Evolutionary conservation across 2,888 invertebrate species (phyloP).

Genomic region (Drosophila atroscutellata): DNA sequence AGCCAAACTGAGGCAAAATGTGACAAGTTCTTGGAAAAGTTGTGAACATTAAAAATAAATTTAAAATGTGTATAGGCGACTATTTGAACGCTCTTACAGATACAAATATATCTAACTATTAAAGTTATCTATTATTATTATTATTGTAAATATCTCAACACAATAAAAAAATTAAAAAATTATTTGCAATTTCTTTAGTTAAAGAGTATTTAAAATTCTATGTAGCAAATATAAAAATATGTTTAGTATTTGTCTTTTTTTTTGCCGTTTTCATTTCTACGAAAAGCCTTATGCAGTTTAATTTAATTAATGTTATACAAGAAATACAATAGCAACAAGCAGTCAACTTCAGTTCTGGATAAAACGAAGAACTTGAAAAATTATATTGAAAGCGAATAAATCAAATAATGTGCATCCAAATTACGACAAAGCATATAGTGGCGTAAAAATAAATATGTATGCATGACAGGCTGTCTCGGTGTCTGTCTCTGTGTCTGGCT

Average conservation of each 20-base stretch:
- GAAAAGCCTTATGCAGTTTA: constrained; percentile 47
- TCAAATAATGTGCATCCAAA: constrained; percentile 76
- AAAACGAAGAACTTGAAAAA: constrained; percentile 50
- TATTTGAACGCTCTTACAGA: not conserved
- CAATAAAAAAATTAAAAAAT: not conserved
- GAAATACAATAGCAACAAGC: constrained; percentile 25
- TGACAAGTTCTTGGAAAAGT: constrained; percentile 66
- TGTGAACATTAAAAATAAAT: constrained; percentile 31
- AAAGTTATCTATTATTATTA: not conserved
- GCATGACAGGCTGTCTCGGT: constrained; percentile 53
- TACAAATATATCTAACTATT: not conserved
- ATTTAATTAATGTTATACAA: constrained; percentile 48
- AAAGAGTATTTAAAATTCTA: constrained; percentile 6
- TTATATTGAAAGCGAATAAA: constrained; percentile 78
- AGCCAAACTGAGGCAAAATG: constrained; percentile 48
- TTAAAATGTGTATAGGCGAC: constrained; percentile 3
- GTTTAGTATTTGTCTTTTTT: constrained; percentile 7
- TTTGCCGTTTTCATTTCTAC: constrained; percentile 38
- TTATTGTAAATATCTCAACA: too few species aligned
- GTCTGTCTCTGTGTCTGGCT: constrained; percentile 28
- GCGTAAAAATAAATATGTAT: constrained; percentile 48
- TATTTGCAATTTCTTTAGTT: not conserved
- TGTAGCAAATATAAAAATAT: constrained; percentile 3
- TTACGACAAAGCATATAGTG: constrained; percentile 71
- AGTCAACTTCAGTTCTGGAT: constrained; percentile 55